phyloP scores from a whole-genome alignment of 2,888 invertebrate species.

The Ligdia adustata region DNA sequence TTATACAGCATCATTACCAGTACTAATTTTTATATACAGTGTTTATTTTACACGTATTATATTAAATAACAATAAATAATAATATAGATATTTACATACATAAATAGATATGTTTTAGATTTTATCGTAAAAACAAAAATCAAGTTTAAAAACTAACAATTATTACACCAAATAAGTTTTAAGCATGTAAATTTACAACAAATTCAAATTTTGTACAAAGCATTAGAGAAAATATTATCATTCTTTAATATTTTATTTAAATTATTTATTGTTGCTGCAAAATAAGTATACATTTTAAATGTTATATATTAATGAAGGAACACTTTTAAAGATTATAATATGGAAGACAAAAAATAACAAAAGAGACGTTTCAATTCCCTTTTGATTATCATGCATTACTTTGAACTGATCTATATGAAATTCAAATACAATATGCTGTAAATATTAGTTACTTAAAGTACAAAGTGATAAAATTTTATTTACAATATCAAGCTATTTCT shows the following conservation, averaged over 20 bases:
- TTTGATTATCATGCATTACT: slow-evolving; percentile 43
- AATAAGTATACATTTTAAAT: too few relatives aligned
- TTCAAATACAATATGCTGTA: slow-evolving; percentile 68
- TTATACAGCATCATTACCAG: slow-evolving; percentile 41
- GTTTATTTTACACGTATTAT: slow-evolving; percentile 58
- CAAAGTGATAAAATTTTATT: slow-evolving; percentile 62
- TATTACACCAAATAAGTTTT: too few relatives aligned
- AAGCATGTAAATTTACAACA: too few relatives aligned
- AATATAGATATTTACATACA: slow-evolving; percentile 65
- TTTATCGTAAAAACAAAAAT: slow-evolving; percentile 43
- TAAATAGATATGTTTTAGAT: slow-evolving; percentile 79
- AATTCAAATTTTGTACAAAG: too few relatives aligned
- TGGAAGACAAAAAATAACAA: slow-evolving; percentile 72
- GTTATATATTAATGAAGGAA: slow-evolving; percentile 27
- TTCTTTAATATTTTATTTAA: too few relatives aligned
- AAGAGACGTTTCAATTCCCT: slow-evolving; percentile 44
- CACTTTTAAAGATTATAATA: slow-evolving; percentile 42
- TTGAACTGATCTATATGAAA: slow-evolving; percentile 49
- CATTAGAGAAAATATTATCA: too few relatives aligned
- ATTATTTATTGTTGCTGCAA: too few relatives aligned
- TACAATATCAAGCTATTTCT: slow-evolving; percentile 69
- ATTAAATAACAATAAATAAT: slow-evolving; percentile 54
- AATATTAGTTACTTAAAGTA: slow-evolving; percentile 17
- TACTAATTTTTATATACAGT: slow-evolving; percentile 60
- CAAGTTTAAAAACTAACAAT: slow-evolving; percentile 7